Conservation (phyloP, 2,113 vertebrate species). For the Tychaedon coryphoeus region DNA sequence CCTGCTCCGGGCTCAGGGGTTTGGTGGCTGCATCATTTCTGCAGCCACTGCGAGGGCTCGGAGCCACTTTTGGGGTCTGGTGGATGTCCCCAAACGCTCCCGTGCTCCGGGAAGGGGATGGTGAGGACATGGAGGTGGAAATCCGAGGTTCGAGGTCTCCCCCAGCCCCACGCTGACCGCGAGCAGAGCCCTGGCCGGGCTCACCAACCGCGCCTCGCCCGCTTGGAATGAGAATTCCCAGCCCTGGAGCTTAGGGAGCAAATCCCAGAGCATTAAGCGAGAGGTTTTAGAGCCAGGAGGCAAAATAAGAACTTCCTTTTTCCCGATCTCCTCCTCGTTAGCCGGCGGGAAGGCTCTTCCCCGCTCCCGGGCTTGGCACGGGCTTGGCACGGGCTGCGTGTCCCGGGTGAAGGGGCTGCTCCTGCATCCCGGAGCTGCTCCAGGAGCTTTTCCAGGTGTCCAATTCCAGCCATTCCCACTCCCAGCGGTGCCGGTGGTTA, state of each 20-base stretch:
- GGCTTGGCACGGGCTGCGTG: not conserved
- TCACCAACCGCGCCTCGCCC: not conserved
- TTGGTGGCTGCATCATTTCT: not conserved
- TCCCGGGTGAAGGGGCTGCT: not conserved
- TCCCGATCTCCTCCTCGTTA: not conserved
- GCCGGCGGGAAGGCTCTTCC: not conserved
- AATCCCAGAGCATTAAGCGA: not conserved
- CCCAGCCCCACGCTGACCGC: accelerated
- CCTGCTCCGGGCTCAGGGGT: accelerated
- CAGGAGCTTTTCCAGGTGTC: accelerated
- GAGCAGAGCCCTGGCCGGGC: accelerated
- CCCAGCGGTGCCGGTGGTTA: not conserved
- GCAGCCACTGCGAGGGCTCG: not conserved
- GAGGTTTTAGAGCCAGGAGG: not conserved
- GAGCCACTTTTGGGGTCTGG: not conserved
- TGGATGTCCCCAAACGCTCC: not conserved
- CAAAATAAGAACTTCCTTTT: not conserved
- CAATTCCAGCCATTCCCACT: not conserved
- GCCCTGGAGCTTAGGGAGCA: not conserved
- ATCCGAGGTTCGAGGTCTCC: accelerated
- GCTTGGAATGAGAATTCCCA: not conserved
- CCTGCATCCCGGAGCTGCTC: not conserved
- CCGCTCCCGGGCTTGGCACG: not conserved
- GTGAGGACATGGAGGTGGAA: accelerated
- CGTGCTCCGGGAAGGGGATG: accelerated